phyloP scores from a whole-genome alignment of 1,140 invertebrate species.

The Stegodyphus mimosarum region DNA sequence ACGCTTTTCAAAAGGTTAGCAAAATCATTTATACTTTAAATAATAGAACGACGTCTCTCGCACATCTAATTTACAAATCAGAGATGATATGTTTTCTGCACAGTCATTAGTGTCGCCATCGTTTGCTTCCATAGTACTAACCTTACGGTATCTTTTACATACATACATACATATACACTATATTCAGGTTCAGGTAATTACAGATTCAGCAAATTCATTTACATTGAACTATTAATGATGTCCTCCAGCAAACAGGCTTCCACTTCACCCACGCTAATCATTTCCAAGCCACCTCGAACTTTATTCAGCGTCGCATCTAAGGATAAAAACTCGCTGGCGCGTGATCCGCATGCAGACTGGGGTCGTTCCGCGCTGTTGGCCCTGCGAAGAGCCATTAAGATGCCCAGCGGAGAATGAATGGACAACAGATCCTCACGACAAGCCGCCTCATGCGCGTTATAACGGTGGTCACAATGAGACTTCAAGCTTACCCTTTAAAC shows the following conservation, averaged over 20 bases:
- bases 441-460: background rate
- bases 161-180: too few relatives aligned
- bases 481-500: background rate
- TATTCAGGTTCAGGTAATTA: too few relatives aligned
- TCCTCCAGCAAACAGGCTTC: background rate
- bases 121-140: too few relatives aligned
- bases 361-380: conserved; percentile 2
- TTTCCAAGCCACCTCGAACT: background rate
- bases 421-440: conserved; percentile 11
- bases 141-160: too few relatives aligned
- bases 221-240: too few relatives aligned
- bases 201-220: too few relatives aligned
- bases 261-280: background rate
- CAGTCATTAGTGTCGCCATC: too few relatives aligned
- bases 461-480: background rate
- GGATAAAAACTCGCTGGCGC: background rate
- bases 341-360: conserved; percentile 14
- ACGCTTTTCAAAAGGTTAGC: too few relatives aligned
- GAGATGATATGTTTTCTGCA: too few relatives aligned
- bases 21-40: too few relatives aligned
- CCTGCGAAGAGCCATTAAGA: conserved; percentile 13
- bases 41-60: too few relatives aligned
- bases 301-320: conserved; percentile 1
- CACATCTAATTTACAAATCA: too few relatives aligned
- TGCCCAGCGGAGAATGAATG: conserved; percentile 4